These are phyloP conservation scores for Turritopsis rubra DNA, from an alignment of 30 jellyfish, hydroid and myxozoan species.

Conservation along the genomic window DNA sequence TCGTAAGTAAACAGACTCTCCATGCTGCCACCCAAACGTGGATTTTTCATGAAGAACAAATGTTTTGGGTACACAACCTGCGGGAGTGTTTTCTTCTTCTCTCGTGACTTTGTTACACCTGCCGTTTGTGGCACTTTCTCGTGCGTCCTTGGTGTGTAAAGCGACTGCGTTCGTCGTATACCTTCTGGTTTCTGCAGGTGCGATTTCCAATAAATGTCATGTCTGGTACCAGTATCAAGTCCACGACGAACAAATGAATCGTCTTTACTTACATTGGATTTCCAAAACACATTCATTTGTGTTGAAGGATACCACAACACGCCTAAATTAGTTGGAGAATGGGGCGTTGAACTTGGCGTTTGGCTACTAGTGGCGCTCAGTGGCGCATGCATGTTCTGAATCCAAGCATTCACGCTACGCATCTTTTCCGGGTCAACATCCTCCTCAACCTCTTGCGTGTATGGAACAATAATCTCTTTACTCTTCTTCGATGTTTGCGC, in stretches of 20 bases:
- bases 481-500: background rate
- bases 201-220: background rate
- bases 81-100: background rate
- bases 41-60: conserved; percentile 3
- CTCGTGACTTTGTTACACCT: background rate
- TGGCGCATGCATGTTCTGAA: background rate
- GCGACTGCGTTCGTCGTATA: conserved; percentile 1
- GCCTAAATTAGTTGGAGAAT: background rate
- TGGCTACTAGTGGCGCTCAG: background rate
- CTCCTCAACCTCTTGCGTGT: background rate
- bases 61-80: background rate
- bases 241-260: background rate
- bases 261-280: conserved; percentile 5
- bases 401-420: background rate
- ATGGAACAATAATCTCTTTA: background rate
- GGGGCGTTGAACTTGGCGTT: background rate
- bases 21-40: conserved; percentile 19
- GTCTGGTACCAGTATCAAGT: background rate
- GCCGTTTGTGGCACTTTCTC: background rate
- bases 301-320: conserved; percentile 18
- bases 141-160: background rate
- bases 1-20: conserved; percentile 5
- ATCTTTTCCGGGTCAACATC: background rate
- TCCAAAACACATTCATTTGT: conserved; percentile 1
- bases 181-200: background rate